Base-by-base conservation (phyloP, 2,113 vertebrate genomes). In the Brachyhypopomus occidentalis region DNA sequence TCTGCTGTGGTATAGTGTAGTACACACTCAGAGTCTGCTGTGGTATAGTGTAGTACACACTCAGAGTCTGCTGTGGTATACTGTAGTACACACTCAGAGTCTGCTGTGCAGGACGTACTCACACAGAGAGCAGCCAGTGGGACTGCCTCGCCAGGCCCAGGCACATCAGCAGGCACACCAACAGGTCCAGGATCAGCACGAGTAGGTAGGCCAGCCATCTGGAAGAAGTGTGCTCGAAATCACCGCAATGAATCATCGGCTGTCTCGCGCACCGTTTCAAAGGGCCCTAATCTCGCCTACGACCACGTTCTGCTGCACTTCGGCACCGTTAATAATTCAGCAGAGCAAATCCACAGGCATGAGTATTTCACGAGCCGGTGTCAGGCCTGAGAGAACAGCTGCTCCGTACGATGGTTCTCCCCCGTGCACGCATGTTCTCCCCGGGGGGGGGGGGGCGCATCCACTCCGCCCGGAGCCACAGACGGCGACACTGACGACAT, bases 181-280 rank as follows among this genome's bases (percentile, higher is more conserved):
- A 86, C 91, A 99, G 91, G 85, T 98, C 94, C 83, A 98, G 85
- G 90, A 97, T 92, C 86, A 99, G 96, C 72, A 99, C 89, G 82
- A 98, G 90, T 84, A 99, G 94, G 85, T 97, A 99, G 66, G 94
- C 91, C 64, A 98, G 91, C 98, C 98, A 99, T 90, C 98, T 99
- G 91, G 4, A 74, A 89, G 22, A 83, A 34, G 82, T 55, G 38
- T 77, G 80, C 80, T 62, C 2, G 69, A 14, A 30, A 85, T 75
- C 11, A 66, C 16, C 20, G 45, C 52, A 66, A 72, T 59, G 73
- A 80, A n/a, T 59, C 77, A 84, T 56, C 59, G 34, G 8, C 12
- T 36, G 66, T 75, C 19, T 25, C n/a, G 1, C 3, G 56, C 9
- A 38, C 30, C 30, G 41, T 72, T 30, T 19, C 27, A 30, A n/a